phyloP scores from a whole-genome alignment of 2,113 vertebrate genomes.

The Casuarius casuarius region DNA sequence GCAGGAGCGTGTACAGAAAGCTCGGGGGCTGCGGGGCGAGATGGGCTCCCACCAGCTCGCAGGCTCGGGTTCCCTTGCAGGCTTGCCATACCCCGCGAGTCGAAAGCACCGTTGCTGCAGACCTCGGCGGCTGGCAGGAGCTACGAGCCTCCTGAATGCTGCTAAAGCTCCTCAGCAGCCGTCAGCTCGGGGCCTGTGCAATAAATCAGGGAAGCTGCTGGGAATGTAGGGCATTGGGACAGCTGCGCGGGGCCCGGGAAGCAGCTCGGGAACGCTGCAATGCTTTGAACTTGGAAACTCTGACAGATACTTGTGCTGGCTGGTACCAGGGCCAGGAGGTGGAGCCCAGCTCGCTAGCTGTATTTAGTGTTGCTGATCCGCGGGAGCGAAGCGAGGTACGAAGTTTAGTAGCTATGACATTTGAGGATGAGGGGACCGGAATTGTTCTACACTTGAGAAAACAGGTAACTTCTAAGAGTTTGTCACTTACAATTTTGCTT shows the following conservation, averaged over 20 bases:
- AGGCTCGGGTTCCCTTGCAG: rapidly evolving
- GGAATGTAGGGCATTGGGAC: slow-evolving; percentile 65
- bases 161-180: neutral
- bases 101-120: rapidly evolving
- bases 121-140: neutral
- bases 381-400: rapidly evolving
- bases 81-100: rapidly evolving
- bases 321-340: neutral
- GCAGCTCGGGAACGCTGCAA: neutral
- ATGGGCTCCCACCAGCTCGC: rapidly evolving
- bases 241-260: neutral
- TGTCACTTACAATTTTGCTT: neutral
- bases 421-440: neutral
- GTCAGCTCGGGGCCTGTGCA: neutral
- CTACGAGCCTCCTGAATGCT: neutral
- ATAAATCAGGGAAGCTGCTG: neutral
- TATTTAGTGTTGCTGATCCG: rapidly evolving
- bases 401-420: neutral
- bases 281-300: neutral
- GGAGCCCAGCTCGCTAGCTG: neutral
- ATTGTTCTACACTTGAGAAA: neutral
- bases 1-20: rapidly evolving
- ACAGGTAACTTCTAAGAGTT: neutral
- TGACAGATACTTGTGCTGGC: neutral
- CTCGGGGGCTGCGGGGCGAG: rapidly evolving